These are phyloP conservation scores for Diadophis punctatus DNA, from an alignment of 2,113 vertebrate species.

Conservation along the genomic window DNA sequence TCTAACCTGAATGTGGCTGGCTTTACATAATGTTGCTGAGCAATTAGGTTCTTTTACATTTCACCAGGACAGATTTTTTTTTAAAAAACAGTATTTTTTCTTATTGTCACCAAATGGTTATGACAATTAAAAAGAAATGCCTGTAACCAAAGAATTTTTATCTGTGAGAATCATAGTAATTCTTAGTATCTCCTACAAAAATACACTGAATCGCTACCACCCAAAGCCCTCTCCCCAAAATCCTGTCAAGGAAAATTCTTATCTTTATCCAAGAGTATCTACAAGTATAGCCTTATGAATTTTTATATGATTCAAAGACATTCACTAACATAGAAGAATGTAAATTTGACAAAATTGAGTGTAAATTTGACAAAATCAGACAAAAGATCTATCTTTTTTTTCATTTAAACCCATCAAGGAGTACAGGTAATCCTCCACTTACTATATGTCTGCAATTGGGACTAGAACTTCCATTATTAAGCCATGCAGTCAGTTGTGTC, in stretches of 20 bases:
- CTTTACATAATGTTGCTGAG: slow-evolving; percentile 12
- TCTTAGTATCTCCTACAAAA: background rate
- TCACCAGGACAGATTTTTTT: background rate
- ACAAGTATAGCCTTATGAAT: background rate
- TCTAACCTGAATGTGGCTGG: background rate
- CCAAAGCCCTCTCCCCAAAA: background rate
- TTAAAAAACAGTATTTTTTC: background rate
- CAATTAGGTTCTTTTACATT: background rate
- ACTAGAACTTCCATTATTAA: background rate
- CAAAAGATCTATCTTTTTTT: background rate
- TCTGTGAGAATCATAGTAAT: background rate
- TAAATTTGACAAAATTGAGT: background rate
- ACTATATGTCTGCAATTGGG: background rate
- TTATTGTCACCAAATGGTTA: background rate
- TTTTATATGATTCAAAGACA: background rate
- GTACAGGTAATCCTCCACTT: background rate
- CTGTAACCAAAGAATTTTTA: background rate
- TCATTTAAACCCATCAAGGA: background rate
- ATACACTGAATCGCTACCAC: background rate
- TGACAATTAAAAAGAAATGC: background rate
- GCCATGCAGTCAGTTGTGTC: background rate
- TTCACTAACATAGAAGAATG: background rate
- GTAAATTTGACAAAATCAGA: background rate
- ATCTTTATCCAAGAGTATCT: background rate
- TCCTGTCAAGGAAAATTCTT: background rate